A percentile compares a stretch with the other conserved stretches of the same genome.
Evolutionary conservation across 1,140 invertebrate genomes (phyloP).

Genomic region (Drosophila navojoa): DNA sequence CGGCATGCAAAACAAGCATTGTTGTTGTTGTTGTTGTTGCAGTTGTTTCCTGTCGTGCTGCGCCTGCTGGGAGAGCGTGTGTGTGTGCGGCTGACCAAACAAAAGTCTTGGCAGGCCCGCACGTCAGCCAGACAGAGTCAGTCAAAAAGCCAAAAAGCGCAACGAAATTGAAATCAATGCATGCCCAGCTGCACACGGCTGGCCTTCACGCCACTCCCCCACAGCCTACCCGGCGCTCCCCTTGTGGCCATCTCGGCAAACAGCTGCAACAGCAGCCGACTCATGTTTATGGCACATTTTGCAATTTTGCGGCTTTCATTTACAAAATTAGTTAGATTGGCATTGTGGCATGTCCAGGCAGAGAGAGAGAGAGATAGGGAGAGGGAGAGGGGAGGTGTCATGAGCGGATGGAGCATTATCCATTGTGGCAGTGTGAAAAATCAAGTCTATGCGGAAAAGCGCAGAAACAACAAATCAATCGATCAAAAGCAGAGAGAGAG

Average conservation of each 20-base stretch:
- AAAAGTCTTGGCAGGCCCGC: constrained; percentile 52
- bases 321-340: constrained; percentile 64
- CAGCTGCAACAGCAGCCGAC: constrained; percentile 27
- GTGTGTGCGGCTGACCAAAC: constrained; percentile 67
- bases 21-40: constrained; percentile 35
- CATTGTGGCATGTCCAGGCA: constrained; percentile 6
- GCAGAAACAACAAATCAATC: constrained; percentile 42
- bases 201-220: not conserved
- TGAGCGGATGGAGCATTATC: no score
- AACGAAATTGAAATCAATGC: constrained; percentile 71
- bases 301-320: constrained; percentile 73
- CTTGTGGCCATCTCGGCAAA: constrained; percentile 7
- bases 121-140: constrained; percentile 51
- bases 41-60: constrained; percentile 45
- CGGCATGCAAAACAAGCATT: constrained; percentile 9
- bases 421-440: constrained; percentile 45
- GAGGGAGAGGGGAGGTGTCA: no score
- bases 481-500: constrained; percentile 24
- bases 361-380: no score
- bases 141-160: constrained; percentile 69
- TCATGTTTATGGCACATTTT: constrained; percentile 68
- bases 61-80: constrained; percentile 19
- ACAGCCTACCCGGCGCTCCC: not conserved
- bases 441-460: constrained; percentile 43
- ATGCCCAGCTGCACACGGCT: constrained; percentile 66